These are phyloP conservation scores for Hypomesus transpacificus DNA, from an alignment of 2,113 vertebrate genomes.

Conservation along the genomic window DNA sequence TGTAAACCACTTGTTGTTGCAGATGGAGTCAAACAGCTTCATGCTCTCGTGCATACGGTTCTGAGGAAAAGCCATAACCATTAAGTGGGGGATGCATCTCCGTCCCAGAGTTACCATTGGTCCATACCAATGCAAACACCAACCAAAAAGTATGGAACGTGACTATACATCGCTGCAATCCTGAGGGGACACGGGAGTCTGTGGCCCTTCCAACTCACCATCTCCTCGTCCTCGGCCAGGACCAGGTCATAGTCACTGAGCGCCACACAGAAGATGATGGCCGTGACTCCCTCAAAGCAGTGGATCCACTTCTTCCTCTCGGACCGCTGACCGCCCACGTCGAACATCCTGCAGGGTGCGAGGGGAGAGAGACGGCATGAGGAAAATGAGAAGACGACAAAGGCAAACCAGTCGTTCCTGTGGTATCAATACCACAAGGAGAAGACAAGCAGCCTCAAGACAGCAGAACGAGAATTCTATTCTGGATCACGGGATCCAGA, in stretches of 20 bases:
- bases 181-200: not conserved
- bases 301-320: constrained; percentile 99
- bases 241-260: constrained; percentile 97
- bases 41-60: constrained; percentile 99
- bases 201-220: constrained; percentile 73
- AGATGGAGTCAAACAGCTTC: constrained; percentile 99
- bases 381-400: not conserved
- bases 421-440: too few relatives aligned
- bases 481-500: too few relatives aligned
- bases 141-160: too few relatives aligned
- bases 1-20: constrained; percentile 99
- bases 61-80: constrained; percentile 60
- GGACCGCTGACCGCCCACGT: constrained; percentile 94
- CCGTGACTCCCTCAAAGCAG: constrained; percentile 97
- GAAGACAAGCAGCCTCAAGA: too few relatives aligned
- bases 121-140: too few relatives aligned
- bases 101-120: too few relatives aligned
- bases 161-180: not conserved
- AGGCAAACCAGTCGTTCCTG: not conserved
- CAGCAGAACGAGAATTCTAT: too few relatives aligned
- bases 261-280: constrained; percentile 97
- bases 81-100: too few relatives aligned
- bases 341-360: constrained; percentile 86
- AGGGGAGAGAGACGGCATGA: not conserved
- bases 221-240: constrained; percentile 96